A percentile compares a stretch with the other conserved stretches of the same genome.
phyloP scores from a whole-genome alignment of 2,797 vertebrate genomes.

The Melanogrammus aeglefinus region DNA sequence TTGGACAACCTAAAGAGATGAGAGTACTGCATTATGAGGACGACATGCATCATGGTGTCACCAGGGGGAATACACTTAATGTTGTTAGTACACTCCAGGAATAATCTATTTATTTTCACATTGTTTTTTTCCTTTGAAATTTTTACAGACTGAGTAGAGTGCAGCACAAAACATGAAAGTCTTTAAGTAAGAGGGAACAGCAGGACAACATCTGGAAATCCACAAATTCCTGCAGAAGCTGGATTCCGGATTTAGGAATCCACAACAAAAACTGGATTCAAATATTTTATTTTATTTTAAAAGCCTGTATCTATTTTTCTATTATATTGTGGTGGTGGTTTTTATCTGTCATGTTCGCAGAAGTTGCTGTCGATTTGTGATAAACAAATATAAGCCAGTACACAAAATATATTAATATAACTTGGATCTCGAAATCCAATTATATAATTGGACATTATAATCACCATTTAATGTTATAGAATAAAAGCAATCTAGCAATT shows the following conservation, averaged over 20 bases:
- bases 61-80: not conserved
- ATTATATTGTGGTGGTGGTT: not conserved
- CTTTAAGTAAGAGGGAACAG: not conserved
- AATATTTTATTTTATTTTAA: not conserved
- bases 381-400: not conserved
- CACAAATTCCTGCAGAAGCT: not conserved
- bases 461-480: not conserved
- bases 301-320: constrained; percentile 1
- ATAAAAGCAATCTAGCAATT: not conserved
- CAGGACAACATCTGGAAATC: constrained; percentile 1
- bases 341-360: not conserved
- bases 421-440: not conserved
- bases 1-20: not conserved
- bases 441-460: constrained; percentile 1
- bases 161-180: not conserved
- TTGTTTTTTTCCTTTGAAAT: not conserved
- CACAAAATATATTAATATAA: not conserved
- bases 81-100: not conserved
- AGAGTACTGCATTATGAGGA: not conserved
- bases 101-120: constrained; percentile 2
- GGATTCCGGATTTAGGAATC: not conserved
- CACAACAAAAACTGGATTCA: not conserved
- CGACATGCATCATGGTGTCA: not conserved
- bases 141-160: not conserved
- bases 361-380: not conserved